These are phyloP conservation scores for Leucophora obtusa DNA, from an alignment of 2,888 invertebrate genomes.

Conservation along the genomic window DNA sequence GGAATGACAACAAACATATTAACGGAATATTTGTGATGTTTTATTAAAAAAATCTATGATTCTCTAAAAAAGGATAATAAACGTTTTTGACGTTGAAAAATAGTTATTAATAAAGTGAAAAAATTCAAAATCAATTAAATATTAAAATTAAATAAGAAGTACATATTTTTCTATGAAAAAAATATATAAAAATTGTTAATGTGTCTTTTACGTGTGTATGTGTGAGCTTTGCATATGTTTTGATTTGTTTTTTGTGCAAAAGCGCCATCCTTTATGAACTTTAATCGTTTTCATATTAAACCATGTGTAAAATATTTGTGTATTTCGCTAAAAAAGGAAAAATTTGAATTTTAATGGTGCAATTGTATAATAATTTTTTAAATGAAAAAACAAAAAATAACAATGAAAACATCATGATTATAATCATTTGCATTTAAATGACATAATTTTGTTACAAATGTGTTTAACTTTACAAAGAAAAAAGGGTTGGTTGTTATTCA, in stretches of 20 bases:
- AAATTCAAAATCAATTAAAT: not conserved
- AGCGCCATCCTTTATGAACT: conserved; percentile 26
- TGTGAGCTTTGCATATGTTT: conserved; percentile 37
- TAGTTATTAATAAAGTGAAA: too few relatives aligned
- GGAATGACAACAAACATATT: conserved; percentile 55
- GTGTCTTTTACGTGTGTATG: too few relatives aligned
- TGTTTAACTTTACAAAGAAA: not conserved
- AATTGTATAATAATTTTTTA: conserved; percentile 28
- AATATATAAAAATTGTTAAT: not conserved
- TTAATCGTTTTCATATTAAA: conserved; percentile 18
- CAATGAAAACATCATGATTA: conserved; percentile 33
- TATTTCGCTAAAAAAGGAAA: not conserved
- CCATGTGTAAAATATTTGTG: conserved; percentile 29
- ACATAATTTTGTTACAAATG: conserved; percentile 33
- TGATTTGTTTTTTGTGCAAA: conserved; percentile 2
- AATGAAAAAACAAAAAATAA: conserved; percentile 21
- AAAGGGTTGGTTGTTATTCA: not conserved
- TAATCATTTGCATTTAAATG: conserved; percentile 57
- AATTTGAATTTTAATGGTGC: conserved; percentile 58
- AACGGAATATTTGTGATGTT: conserved; percentile 42
- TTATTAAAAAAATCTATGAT: not conserved
- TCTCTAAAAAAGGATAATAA: not conserved
- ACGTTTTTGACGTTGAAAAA: not conserved
- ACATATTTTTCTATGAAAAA: too few relatives aligned
- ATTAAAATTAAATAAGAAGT: not conserved